These are phyloP conservation scores for Poecile atricapillus DNA, from an alignment of 2,113 vertebrate genomes.

Conservation along the genomic window DNA sequence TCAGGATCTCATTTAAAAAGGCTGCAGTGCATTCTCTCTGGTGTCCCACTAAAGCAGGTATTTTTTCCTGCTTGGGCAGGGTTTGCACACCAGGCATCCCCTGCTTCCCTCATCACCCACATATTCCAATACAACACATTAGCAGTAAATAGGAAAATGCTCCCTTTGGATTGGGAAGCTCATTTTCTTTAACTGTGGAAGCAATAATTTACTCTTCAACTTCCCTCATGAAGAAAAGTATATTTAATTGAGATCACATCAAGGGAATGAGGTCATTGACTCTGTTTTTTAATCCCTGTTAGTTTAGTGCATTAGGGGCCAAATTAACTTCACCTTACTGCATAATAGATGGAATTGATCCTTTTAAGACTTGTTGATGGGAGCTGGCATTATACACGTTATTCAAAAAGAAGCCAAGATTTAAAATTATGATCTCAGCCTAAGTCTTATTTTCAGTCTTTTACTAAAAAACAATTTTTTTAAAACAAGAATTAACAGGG, in stretches of 20 bases:
- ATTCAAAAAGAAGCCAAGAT: slow-evolving; percentile 19
- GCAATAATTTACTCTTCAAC: not conserved
- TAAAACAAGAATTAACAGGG: not conserved
- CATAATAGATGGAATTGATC: slow-evolving; percentile 36
- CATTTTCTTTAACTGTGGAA: slow-evolving; percentile 38
- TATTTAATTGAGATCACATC: slow-evolving; percentile 49
- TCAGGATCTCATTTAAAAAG: slow-evolving; percentile 63
- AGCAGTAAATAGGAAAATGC: not conserved
- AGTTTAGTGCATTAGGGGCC: slow-evolving; percentile 27
- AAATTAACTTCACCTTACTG: slow-evolving; percentile 46
- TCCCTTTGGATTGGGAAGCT: slow-evolving; percentile 12
- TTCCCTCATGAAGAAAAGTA: slow-evolving; percentile 11
- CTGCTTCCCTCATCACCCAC: not conserved
- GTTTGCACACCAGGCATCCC: not conserved
- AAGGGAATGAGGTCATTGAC: slow-evolving; percentile 52
- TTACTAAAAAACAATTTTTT: not conserved
- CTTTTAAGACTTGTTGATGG: slow-evolving; percentile 28
- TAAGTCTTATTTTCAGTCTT: not conserved
- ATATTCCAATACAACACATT: not conserved
- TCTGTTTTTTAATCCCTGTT: slow-evolving; percentile 44
- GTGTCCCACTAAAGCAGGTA: not conserved
- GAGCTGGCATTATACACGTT: not conserved
- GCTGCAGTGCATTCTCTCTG: slow-evolving; percentile 24
- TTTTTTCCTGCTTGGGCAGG: not conserved
- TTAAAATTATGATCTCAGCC: slow-evolving; percentile 44